Conservation (phyloP, 2,888 invertebrate genomes). For the Rhyacophila evoluta region DNA sequence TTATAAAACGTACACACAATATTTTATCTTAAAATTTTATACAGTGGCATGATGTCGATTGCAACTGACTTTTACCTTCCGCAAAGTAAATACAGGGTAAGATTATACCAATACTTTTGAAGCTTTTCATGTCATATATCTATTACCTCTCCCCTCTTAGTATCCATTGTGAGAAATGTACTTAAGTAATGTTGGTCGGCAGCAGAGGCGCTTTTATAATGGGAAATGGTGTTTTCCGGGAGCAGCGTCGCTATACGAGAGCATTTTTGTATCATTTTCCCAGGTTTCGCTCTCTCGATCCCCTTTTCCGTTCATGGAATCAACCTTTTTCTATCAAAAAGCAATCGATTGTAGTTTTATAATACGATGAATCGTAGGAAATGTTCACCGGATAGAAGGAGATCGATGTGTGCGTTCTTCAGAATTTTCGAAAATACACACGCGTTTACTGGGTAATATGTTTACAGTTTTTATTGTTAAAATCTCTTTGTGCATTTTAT, state of each 20-base stretch:
- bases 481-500: too few relatives aligned
- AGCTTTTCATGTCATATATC: conserved; percentile 22
- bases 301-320: conserved; percentile 11
- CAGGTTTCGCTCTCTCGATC: conserved; percentile 7
- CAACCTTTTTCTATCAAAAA: conserved; percentile 18
- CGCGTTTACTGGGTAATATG: neutral
- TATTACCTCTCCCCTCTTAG: conserved; percentile 18
- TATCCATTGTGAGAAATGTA: conserved; percentile 22
- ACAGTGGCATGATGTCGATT: neutral
- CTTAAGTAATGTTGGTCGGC: conserved; percentile 22
- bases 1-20: too few relatives aligned
- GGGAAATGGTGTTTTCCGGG: conserved; percentile 22
- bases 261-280: conserved; percentile 23
- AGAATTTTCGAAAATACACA: neutral
- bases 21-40: neutral
- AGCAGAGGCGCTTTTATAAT: conserved; percentile 12
- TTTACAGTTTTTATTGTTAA: too few relatives aligned
- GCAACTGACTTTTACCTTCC: conserved; percentile 7
- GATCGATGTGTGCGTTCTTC: neutral
- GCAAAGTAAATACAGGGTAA: neutral
- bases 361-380: conserved; percentile 17
- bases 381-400: neutral
- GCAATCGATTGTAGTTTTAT: conserved; percentile 22
- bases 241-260: conserved; percentile 4
- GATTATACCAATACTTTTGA: neutral